Conservation (phyloP, 2,797 vertebrate genomes). For the Hypotaenidia philippensis region DNA sequence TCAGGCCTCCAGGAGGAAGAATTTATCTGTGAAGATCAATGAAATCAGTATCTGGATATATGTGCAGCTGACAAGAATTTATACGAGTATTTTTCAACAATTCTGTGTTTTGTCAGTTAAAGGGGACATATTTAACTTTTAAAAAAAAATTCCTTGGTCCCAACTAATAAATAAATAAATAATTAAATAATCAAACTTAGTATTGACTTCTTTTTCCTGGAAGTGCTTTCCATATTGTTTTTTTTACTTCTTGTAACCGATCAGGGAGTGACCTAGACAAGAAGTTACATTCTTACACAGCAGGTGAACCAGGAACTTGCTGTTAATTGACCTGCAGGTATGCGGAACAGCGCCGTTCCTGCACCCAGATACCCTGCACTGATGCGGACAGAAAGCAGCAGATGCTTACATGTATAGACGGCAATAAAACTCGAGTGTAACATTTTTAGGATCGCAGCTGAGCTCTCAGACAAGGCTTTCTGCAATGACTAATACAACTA, state of each 20-base stretch:
- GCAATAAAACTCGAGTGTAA: conserved; percentile 26
- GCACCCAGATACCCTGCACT: neutral
- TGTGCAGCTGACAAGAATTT: neutral
- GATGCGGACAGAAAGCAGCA: conserved; percentile 30
- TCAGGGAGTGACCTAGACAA: conserved; percentile 51
- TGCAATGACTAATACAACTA: conserved; percentile 50
- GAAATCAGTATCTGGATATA: conserved; percentile 23
- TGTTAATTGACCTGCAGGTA: conserved; percentile 48
- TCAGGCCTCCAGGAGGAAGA: neutral
- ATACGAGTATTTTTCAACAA: neutral
- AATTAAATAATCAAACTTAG: neutral
- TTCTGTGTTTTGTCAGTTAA: neutral
- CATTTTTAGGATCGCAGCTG: conserved; percentile 53
- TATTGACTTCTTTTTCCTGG: conserved; percentile 34
- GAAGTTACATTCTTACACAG: conserved; percentile 69
- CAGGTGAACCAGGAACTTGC: conserved; percentile 72
- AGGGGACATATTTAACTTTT: neutral
- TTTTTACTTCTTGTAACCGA: neutral
- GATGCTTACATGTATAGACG: conserved; percentile 51
- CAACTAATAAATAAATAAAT: neutral
- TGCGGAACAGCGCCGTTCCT: conserved; percentile 25
- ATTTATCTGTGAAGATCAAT: conserved; percentile 29
- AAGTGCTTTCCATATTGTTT: neutral
- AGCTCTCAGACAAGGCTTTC: conserved; percentile 63
- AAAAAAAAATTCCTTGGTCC: neutral